Conservation (phyloP, 2,113 vertebrate genomes). For the Hoplias malabaricus region DNA sequence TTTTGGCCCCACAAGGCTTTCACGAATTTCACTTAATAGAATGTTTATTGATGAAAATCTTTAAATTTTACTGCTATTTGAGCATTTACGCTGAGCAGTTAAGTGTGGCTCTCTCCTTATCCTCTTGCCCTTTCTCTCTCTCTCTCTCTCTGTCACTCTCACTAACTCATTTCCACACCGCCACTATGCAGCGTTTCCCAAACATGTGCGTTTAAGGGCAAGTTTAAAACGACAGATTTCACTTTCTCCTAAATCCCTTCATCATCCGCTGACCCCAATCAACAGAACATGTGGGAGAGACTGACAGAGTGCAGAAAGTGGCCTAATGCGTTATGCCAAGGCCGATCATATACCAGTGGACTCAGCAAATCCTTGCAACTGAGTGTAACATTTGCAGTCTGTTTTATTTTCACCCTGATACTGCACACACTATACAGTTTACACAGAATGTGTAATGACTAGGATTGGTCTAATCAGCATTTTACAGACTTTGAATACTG, state of each 20-base stretch:
- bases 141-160: background rate
- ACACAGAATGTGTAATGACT: background rate
- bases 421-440: background rate
- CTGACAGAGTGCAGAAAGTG: background rate
- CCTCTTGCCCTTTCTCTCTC: background rate
- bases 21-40: background rate
- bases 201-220: conserved; percentile 24
- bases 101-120: background rate
- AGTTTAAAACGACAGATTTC: conserved; percentile 39
- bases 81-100: background rate
- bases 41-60: background rate
- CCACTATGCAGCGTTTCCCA: conserved; percentile 32
- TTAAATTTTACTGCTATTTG: background rate
- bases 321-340: background rate
- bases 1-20: background rate
- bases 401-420: background rate
- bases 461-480: too few species aligned
- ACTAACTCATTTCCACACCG: conserved; percentile 16
- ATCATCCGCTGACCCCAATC: conserved; percentile 48
- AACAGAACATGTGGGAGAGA: background rate
- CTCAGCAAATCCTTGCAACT: background rate
- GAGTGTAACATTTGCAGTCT: background rate
- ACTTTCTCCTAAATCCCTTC: conserved; percentile 47
- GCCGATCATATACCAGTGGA: background rate
- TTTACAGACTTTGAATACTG: too few species aligned